Conservation (phyloP, 2,888 invertebrate genomes). For the Drepana falcataria region DNA sequence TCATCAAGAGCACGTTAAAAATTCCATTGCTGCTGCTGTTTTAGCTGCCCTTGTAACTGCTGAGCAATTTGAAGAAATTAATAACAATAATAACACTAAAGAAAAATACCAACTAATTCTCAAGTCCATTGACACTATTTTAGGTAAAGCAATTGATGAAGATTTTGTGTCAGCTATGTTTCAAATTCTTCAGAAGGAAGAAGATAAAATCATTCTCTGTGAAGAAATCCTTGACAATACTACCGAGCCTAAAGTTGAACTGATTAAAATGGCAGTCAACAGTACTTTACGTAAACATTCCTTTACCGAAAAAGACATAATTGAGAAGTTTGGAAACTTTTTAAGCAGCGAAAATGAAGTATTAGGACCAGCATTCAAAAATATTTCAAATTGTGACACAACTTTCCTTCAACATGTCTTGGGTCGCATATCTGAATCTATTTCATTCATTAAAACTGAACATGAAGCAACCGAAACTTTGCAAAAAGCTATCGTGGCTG, state of each 20-base stretch:
- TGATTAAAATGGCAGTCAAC: constrained; percentile 78
- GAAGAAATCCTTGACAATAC: constrained; percentile 72
- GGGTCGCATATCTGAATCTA: constrained; percentile 80
- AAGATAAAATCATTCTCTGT: constrained; percentile 65
- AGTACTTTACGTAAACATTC: constrained; percentile 62
- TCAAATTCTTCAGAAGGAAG: constrained; percentile 70
- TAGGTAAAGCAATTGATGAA: constrained; percentile 70
- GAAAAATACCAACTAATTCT: constrained; percentile 72
- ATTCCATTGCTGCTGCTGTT: constrained; percentile 74
- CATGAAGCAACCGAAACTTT: constrained; percentile 82
- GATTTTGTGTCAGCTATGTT: constrained; percentile 71
- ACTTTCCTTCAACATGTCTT: constrained; percentile 80
- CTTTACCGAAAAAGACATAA: constrained; percentile 76
- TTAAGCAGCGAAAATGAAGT: constrained; percentile 81
- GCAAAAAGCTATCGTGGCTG: constrained; percentile 82
- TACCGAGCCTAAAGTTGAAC: constrained; percentile 80
- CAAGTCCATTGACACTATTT: constrained; percentile 72
- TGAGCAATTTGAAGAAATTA: constrained; percentile 71
- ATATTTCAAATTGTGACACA: constrained; percentile 80
- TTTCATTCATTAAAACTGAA: constrained; percentile 79
- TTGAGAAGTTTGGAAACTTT: constrained; percentile 81
- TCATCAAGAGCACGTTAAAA: constrained; percentile 73
- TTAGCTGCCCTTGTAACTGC: constrained; percentile 72
- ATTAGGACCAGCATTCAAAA: constrained; percentile 81
- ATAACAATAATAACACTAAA: constrained; percentile 71